These are phyloP conservation scores for Brenthis ino DNA, from an alignment of 2,888 invertebrate species.

Conservation along the genomic window DNA sequence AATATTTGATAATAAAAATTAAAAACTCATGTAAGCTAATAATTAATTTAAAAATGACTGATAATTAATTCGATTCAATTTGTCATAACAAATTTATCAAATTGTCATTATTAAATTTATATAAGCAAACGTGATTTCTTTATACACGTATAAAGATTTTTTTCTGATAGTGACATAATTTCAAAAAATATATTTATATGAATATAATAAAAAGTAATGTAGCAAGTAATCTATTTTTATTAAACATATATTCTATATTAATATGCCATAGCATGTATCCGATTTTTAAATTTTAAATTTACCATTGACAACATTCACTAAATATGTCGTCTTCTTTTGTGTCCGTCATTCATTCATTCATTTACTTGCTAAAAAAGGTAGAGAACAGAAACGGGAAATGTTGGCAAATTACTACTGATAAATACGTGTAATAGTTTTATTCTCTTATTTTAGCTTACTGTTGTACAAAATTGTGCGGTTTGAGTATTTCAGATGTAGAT, in stretches of 20 bases:
- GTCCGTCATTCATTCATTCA: slow-evolving; percentile 65
- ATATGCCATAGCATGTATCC: slow-evolving; percentile 38
- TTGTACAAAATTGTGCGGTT: slow-evolving; percentile 38
- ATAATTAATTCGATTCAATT: too few species aligned
- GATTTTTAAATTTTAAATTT: slow-evolving; percentile 39
- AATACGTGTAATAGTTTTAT: slow-evolving; percentile 68
- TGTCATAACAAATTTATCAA: too few species aligned
- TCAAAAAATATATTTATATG: not conserved
- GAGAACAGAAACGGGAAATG: slow-evolving; percentile 67
- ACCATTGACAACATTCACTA: slow-evolving; percentile 44
- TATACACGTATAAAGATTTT: too few species aligned
- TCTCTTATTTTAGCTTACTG: slow-evolving; percentile 44
- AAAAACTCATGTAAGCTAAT: not conserved
- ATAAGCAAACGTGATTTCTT: too few species aligned
- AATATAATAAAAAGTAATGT: not conserved
- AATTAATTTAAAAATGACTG: too few species aligned
- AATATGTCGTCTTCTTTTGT: slow-evolving; percentile 53
- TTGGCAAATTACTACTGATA: slow-evolving; percentile 75
- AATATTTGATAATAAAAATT: slow-evolving; percentile 1
- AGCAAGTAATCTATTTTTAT: not conserved
- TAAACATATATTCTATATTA: not conserved
- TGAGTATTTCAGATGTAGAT: slow-evolving; percentile 47
- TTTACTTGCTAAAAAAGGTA: slow-evolving; percentile 70
- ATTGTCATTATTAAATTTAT: too few species aligned
- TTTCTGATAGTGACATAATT: too few species aligned